Evolutionary conservation across 2,888 invertebrate genomes (phyloP), one percentile per base, ranked within the genome.

Genomic region (Ferrisia virgata): DNA sequence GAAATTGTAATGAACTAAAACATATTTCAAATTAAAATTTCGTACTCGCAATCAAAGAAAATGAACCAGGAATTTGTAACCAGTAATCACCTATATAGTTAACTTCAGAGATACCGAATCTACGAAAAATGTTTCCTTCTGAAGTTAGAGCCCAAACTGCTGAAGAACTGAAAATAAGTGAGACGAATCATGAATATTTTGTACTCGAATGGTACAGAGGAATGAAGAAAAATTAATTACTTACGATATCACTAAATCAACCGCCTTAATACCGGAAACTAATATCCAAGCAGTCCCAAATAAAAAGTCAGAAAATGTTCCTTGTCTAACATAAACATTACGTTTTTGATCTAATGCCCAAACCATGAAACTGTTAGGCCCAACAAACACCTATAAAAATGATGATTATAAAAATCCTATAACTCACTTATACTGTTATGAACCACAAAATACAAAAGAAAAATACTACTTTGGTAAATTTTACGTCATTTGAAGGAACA

Each of bases 241-340:
- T 83, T 86, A 88, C 88, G 88, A 88, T 72, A 91, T 87, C 33
- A 88, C 87, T 31, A 91, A 86, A 82, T 89, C 88, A 58, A 88
- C 87, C 22, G 90, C 90, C 53, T 88, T 88, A 15, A 89, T 88
- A 13, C 90, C 91, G 86, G 89, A 88, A 0, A 91, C 89, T 85
- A 88, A 88, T n/a, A 90, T 88, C 91, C 91, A 91, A 40, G 88
- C 88, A 39, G 88, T 88, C n/a, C 91, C 91, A 81, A 91, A 88
- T 2, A 89, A 90, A 86, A 89, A 88, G 72, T 89, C 88, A 22
- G 89, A 89, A 84, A 89, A 89, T 22, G 91, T 88, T 2, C 89
- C 90, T 86, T 89, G 88, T 85, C 91, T 87, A 0, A 89, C 90
- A 86, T 90, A 91, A 4, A 90, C 88, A 86, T 89, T 89, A 25